A percentile compares a stretch with the other conserved stretches of the same genome.
These are phyloP conservation scores for Grammomys surdaster DNA, from an alignment of 2,113 vertebrate genomes.

Conservation along the genomic window DNA sequence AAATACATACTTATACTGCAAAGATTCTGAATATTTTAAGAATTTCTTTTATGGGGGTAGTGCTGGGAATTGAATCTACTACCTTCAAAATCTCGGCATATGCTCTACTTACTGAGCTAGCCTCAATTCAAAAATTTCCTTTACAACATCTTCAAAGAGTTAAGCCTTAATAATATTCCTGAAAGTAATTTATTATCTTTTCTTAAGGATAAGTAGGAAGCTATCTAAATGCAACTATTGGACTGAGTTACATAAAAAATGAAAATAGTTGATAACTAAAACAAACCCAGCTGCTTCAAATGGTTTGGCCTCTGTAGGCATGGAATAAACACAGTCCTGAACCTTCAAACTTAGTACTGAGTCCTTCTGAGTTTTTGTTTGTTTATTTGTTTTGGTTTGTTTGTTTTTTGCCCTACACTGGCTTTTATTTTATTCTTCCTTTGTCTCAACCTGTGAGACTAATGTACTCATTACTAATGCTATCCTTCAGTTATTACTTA, in stretches of 20 bases:
- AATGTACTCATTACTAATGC: constrained; percentile 71
- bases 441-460: constrained; percentile 49
- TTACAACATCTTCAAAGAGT: constrained; percentile 4
- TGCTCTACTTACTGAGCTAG: neutral
- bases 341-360: constrained; percentile 25
- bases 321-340: constrained; percentile 1
- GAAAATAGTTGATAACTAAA: constrained; percentile 34
- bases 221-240: constrained; percentile 12
- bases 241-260: constrained; percentile 2
- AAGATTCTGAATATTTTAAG: neutral
- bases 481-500: constrained; percentile 60
- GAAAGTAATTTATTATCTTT: constrained; percentile 24
- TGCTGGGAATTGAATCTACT: neutral
- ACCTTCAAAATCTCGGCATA: neutral
- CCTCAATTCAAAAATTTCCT: neutral
- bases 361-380: neutral
- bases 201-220: neutral
- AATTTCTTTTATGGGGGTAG: neutral
- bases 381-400: too few relatives aligned
- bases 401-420: constrained; percentile 9
- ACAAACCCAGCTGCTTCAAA: constrained; percentile 38
- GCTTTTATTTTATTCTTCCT: constrained; percentile 63
- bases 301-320: neutral
- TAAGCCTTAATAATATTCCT: constrained; percentile 21
- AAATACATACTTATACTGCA: constrained; percentile 21